Percentiles rank a stretch among this genome's conserved stretches.
These are phyloP conservation scores for Mesitornis unicolor DNA, from an alignment of 2,113 vertebrate species.

Conservation along the genomic window DNA sequence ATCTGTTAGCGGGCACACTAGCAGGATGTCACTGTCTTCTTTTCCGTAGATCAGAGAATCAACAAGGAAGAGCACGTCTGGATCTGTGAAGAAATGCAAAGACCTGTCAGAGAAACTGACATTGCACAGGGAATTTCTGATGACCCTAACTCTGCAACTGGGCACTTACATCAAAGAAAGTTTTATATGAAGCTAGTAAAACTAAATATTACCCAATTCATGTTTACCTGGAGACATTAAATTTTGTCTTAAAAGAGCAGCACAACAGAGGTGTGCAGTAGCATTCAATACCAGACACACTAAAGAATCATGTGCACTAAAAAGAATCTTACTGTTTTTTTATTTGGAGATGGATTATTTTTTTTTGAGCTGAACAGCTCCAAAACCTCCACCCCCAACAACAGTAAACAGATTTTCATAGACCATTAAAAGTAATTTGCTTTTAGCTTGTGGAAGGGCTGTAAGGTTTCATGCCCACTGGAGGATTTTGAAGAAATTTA, in stretches of 20 bases:
- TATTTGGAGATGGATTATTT: not conserved
- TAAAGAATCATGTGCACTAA: not conserved
- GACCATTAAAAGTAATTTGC: conserved; percentile 27
- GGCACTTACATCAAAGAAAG: not conserved
- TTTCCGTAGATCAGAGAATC: conserved; percentile 70
- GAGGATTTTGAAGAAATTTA: conserved; percentile 52
- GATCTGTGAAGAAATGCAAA: conserved; percentile 78
- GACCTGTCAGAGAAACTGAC: not conserved
- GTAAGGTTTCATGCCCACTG: not conserved
- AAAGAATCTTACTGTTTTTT: conserved; percentile 6
- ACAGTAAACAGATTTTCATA: conserved; percentile 21
- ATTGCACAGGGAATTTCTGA: not conserved
- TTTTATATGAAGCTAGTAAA: conserved; percentile 1
- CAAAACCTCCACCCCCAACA: not conserved
- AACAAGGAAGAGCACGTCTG: conserved; percentile 82
- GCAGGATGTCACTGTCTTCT: conserved; percentile 76
- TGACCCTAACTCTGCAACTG: not conserved
- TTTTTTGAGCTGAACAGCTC: not conserved
- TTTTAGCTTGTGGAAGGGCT: not conserved
- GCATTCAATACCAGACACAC: not conserved
- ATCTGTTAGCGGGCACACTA: conserved; percentile 89
- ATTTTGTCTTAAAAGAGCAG: not conserved
- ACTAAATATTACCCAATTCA: not conserved
- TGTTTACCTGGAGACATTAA: not conserved
- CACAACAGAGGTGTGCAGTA: not conserved